Evolutionary conservation across 2,797 vertebrate genomes (phyloP).

Genomic region (Galago senegalensis): DNA sequence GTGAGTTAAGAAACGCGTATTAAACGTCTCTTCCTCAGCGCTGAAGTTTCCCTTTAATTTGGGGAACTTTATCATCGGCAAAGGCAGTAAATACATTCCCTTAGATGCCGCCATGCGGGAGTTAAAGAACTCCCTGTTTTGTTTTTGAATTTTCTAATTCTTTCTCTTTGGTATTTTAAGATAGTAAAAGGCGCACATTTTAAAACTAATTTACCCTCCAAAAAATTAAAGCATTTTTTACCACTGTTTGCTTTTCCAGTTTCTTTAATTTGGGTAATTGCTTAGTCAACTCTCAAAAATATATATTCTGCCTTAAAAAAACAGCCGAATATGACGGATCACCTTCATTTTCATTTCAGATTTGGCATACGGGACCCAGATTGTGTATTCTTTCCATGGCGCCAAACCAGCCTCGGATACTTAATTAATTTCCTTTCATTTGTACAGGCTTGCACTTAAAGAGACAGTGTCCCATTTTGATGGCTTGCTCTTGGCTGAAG

Average conservation of each 20-base stretch:
- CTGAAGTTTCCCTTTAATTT: background rate
- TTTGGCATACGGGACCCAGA: slow-evolving; percentile 91
- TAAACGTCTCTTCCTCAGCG: background rate
- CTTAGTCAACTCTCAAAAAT: slow-evolving; percentile 91
- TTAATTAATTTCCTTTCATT: slow-evolving; percentile 94
- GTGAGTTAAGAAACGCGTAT: background rate
- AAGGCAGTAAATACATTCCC: slow-evolving; percentile 65
- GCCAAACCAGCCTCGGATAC: slow-evolving; percentile 92
- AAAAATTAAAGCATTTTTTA: slow-evolving; percentile 85
- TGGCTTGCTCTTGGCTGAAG: slow-evolving; percentile 87
- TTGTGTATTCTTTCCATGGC: slow-evolving; percentile 91
- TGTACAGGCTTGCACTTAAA: slow-evolving; percentile 89
- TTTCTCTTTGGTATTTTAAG: slow-evolving; percentile 79
- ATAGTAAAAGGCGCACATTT: slow-evolving; percentile 79
- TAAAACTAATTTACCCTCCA: slow-evolving; percentile 75
- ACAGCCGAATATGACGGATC: slow-evolving; percentile 93
- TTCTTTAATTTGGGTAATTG: slow-evolving; percentile 93
- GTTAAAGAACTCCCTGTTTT: slow-evolving; percentile 59
- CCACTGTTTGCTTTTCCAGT: slow-evolving; percentile 91
- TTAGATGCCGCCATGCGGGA: background rate
- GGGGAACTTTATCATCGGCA: background rate
- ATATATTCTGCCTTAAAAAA: slow-evolving; percentile 94
- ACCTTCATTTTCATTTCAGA: slow-evolving; percentile 90
- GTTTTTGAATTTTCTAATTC: background rate
- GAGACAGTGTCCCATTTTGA: slow-evolving; percentile 91